phyloP scores from a whole-genome alignment of 2,113 vertebrate species.

The Nycticebus coucang region DNA sequence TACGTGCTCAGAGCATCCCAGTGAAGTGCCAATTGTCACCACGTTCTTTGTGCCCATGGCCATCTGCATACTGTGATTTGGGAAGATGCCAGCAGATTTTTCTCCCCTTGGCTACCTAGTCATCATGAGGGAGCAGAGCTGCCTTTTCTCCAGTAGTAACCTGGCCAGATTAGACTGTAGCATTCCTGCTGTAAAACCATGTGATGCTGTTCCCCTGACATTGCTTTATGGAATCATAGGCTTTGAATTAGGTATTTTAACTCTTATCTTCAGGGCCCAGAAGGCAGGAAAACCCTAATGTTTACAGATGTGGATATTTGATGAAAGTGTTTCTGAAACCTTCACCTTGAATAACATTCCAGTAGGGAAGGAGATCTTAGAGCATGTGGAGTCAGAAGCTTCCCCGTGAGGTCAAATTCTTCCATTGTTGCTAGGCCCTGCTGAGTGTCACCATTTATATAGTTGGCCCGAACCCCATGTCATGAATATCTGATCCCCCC shows the following conservation, averaged over 20 bases:
- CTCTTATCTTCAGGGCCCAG: background rate
- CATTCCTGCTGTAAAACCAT: background rate
- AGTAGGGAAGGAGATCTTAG: background rate
- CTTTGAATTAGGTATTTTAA: background rate
- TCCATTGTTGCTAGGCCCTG: background rate
- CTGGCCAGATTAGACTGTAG: background rate
- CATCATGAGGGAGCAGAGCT: background rate
- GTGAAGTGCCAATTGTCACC: slow-evolving; percentile 20
- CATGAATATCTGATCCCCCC: background rate
- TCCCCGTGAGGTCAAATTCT: background rate
- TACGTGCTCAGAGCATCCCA: slow-evolving; percentile 4
- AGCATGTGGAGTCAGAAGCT: background rate
- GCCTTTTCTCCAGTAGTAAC: background rate
- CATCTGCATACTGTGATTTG: slow-evolving; percentile 70
- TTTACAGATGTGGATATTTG: background rate
- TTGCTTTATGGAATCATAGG: background rate
- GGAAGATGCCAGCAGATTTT: slow-evolving; percentile 13
- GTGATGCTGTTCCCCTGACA: background rate
- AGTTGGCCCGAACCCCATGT: background rate
- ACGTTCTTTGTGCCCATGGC: slow-evolving; percentile 46
- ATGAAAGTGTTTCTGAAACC: background rate
- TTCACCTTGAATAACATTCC: background rate
- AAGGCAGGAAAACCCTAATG: background rate
- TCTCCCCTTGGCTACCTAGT: background rate
- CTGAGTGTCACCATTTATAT: background rate